These are phyloP conservation scores for Heterochromis multidens DNA, from an alignment of 2,113 vertebrate species.

Conservation along the genomic window DNA sequence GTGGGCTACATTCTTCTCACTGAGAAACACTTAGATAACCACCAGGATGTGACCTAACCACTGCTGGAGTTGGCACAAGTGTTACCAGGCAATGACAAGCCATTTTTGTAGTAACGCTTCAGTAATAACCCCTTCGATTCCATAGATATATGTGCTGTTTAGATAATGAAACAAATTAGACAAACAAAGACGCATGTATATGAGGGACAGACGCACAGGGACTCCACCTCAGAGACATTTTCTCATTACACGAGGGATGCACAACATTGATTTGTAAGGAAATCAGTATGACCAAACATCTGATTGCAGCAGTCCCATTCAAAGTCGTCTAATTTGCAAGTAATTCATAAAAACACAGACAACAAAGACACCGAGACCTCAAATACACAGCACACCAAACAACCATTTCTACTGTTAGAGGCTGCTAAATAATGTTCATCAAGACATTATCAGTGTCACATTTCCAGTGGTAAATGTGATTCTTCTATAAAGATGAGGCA, in stretches of 20 bases:
- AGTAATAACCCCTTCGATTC: background rate
- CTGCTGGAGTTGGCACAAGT: conserved; percentile 21
- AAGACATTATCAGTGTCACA: background rate
- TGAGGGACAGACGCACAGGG: background rate
- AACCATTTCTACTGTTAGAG: background rate
- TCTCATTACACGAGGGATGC: background rate
- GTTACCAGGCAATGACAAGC: conserved; percentile 37
- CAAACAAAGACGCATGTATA: background rate
- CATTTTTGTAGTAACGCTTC: background rate
- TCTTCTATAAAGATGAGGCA: background rate
- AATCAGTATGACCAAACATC: background rate
- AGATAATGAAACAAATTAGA: background rate
- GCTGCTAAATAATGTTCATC: background rate
- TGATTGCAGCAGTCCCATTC: background rate
- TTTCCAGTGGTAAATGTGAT: background rate
- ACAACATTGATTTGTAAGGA: background rate
- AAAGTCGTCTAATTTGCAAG: background rate
- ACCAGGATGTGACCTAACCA: conserved; percentile 41
- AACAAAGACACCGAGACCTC: background rate
- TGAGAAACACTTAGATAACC: conserved; percentile 26
- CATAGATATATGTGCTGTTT: background rate
- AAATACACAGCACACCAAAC: background rate
- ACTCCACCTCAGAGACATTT: background rate
- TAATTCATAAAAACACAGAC: background rate
- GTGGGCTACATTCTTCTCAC: conserved; percentile 30